Evolutionary conservation across 2,797 vertebrate genomes (phyloP).

Genomic region (Sarcoramphus papa): DNA sequence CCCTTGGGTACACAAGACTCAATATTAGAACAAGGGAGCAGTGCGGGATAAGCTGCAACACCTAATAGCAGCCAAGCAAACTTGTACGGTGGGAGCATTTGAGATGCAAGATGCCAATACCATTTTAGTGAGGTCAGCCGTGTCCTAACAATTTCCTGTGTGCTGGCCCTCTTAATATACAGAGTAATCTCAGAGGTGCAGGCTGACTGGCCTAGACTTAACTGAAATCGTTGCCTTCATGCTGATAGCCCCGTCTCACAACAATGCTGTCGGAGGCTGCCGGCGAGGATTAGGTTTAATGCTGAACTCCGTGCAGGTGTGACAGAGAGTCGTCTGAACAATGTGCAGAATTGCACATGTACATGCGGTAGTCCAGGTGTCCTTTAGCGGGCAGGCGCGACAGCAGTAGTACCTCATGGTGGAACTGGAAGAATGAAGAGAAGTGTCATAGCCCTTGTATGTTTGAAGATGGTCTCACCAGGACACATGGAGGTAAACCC

Average conservation of each 20-base stretch:
- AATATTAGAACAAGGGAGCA: neutral
- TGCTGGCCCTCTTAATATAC: neutral
- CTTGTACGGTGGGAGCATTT: neutral
- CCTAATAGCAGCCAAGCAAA: neutral
- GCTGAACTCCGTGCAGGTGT: neutral
- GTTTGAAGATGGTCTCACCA: neutral
- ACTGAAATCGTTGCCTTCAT: neutral
- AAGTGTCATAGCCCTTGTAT: neutral
- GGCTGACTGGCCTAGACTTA: neutral
- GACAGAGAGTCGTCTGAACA: neutral
- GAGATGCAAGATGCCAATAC: neutral
- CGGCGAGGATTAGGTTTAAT: neutral
- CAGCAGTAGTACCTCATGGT: neutral
- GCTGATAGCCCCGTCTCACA: accelerated
- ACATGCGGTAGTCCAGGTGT: neutral
- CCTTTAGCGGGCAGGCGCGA: accelerated
- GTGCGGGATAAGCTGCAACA: neutral
- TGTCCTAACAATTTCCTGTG: neutral
- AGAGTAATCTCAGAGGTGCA: neutral
- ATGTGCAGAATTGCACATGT: accelerated
- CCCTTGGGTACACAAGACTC: neutral
- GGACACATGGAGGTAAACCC: neutral
- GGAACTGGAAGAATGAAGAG: neutral
- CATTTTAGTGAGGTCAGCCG: neutral
- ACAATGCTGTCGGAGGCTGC: neutral